Evolutionary conservation across 1,140 invertebrate genomes (phyloP), one percentile per base, ranked within the genome.

Genomic region (Tyrophagus putrescentiae): DNA sequence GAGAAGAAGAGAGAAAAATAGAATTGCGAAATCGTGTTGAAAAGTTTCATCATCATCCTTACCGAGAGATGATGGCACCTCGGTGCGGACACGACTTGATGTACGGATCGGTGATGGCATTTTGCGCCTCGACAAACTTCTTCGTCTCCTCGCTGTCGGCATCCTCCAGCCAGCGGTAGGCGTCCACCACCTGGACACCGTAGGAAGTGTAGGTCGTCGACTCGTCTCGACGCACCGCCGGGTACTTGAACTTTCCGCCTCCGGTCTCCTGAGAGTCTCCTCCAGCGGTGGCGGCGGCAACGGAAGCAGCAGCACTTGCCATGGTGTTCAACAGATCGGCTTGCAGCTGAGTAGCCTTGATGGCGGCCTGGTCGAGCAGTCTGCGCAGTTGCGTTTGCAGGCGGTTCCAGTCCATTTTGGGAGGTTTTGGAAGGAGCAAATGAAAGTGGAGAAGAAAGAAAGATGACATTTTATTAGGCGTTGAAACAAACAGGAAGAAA

Each of bases 131-230:
- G 32, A 98, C 86, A 78, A 91, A 98, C 41, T 79, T 75, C 72
- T 90, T 85, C 0, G 92, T 96, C 74, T 97, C 90, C 63, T 84
- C 78, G 0, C 83, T 78, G 70, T 98, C 88, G 0, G 93, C 91
- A 75, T 98, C 85, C 75, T 98, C 95, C 25, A 98, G 72, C 91
- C 91, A 98, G 45, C 92, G 81, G 71, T 98, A 98, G 0, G 91
- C 87, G 76, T 98, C 94, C 64, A 71, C 60, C 61, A 97, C 77
- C 88, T 94, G 59, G 60, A 66, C 7, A 36, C 87, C 88, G 75
- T 89, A 84, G 71, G 84, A 86, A 67, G 82, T 78, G 63, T 95
- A 90, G 32, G 82, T 72, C 45, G 85, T 76, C 53, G 75, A 74
- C 62, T 86, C 84, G 72, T 93, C 87, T 64, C 87, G 77, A 59